phyloP scores from a whole-genome alignment of 1,140 invertebrate genomes.

The Ceratina australensis region DNA sequence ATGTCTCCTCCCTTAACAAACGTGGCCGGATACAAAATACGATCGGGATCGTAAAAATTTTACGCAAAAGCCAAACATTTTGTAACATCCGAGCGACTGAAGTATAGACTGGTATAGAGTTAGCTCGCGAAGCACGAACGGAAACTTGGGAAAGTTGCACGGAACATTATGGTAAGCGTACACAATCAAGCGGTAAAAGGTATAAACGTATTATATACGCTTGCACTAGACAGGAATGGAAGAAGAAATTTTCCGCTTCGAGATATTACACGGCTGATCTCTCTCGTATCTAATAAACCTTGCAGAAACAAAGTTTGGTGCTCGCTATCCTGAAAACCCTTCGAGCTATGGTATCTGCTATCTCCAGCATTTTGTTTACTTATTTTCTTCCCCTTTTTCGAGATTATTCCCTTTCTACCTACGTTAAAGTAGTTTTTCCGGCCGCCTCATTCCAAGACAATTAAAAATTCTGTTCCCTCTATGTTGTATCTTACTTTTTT shows the following conservation, averaged over 20 bases:
- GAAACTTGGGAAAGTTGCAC: not conserved
- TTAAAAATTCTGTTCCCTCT: too few species aligned
- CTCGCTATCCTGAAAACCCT: not conserved
- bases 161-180: not conserved
- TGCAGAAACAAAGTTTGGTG: not conserved
- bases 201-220: slow-evolving; percentile 4
- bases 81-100: not conserved
- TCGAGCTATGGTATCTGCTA: not conserved
- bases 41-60: not conserved
- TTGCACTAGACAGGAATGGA: not conserved
- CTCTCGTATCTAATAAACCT: slow-evolving; percentile 8
- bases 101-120: too few species aligned
- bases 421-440: too few species aligned
- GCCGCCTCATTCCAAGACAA: too few species aligned
- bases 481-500: too few species aligned
- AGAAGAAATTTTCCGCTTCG: slow-evolving; percentile 5
- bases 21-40: not conserved
- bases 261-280: slow-evolving; percentile 18
- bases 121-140: not conserved
- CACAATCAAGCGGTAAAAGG: slow-evolving; percentile 7
- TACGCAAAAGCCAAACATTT: not conserved
- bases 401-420: too few species aligned
- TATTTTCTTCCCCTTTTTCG: too few species aligned
- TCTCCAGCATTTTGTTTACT: too few species aligned
- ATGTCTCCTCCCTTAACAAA: not conserved